phyloP scores from a whole-genome alignment of 2,888 invertebrate genomes.

The Timandra comae region DNA sequence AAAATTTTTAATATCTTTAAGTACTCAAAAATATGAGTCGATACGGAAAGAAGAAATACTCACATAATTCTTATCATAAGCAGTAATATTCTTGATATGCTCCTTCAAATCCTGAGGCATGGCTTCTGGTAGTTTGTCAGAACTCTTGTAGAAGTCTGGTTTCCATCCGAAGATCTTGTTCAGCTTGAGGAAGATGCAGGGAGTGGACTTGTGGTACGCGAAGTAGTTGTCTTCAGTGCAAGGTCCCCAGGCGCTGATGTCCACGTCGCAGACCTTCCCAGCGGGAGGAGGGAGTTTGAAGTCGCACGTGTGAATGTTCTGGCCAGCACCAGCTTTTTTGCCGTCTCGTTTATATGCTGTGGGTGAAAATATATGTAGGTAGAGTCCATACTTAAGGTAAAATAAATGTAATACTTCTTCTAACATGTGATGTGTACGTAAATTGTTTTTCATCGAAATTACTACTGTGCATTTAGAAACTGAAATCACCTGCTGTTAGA shows the following conservation, averaged over 20 bases:
- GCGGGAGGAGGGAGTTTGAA: slow-evolving; percentile 82
- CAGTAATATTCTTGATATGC: slow-evolving; percentile 77
- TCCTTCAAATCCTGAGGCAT: slow-evolving; percentile 86
- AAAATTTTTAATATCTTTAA: too few relatives aligned
- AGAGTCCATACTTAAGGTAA: too few relatives aligned
- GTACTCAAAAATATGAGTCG: too few relatives aligned
- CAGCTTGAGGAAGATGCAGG: slow-evolving; percentile 95
- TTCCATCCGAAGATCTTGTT: slow-evolving; percentile 96
- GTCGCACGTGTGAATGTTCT: slow-evolving; percentile 85
- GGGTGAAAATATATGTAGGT: too few relatives aligned
- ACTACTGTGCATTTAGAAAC: too few relatives aligned
- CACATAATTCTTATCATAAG: slow-evolving; percentile 64
- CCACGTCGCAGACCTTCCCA: slow-evolving; percentile 91
- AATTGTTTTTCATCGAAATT: too few relatives aligned
- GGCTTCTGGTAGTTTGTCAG: slow-evolving; percentile 79
- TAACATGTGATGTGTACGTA: too few relatives aligned
- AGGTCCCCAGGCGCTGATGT: slow-evolving; percentile 86
- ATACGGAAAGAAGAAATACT: too few relatives aligned
- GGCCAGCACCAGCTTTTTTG: slow-evolving; percentile 82
- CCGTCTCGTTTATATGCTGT: slow-evolving; percentile 85
- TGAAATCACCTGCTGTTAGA: too few relatives aligned
- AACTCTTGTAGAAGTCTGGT: slow-evolving; percentile 87
- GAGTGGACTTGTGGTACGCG: slow-evolving; percentile 93
- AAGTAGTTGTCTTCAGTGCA: slow-evolving; percentile 91
- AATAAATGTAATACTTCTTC: too few relatives aligned